Conservation (phyloP, 2,113 vertebrate species). For the Dendrocopos noguchii region DNA sequence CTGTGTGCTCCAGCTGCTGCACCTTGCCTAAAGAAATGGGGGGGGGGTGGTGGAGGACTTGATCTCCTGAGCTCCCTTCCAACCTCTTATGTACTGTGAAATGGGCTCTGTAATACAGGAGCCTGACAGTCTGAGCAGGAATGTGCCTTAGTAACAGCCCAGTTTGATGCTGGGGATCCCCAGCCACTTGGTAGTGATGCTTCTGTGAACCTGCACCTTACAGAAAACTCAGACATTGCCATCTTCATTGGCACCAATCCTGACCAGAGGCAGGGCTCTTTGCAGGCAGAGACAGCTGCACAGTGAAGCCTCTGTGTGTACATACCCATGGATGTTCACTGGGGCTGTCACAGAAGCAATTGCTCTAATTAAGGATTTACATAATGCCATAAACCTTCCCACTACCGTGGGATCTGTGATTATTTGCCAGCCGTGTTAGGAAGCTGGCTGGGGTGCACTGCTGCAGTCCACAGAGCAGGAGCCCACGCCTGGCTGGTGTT, state of each 20-base stretch:
- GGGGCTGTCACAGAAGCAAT: background rate
- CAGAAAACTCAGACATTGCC: background rate
- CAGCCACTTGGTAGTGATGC: background rate
- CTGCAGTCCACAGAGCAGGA: background rate
- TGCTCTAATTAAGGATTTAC: background rate
- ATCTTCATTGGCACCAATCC: background rate
- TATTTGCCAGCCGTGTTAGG: background rate
- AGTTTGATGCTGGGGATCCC: background rate
- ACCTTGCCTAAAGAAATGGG: background rate
- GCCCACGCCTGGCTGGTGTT: background rate
- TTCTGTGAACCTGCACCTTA: background rate
- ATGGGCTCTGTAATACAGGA: background rate
- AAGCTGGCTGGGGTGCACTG: rapidly evolving
- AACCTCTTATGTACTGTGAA: too few species aligned
- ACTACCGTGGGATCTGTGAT: background rate
- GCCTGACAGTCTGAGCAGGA: background rate
- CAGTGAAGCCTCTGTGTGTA: background rate
- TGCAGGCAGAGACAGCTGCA: background rate
- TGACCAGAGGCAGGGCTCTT: background rate
- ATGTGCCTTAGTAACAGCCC: background rate
- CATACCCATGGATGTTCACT: background rate
- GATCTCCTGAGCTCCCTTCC: too few species aligned
- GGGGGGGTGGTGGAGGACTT: too few species aligned
- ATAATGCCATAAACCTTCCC: background rate
- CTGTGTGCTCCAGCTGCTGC: background rate